Evolutionary conservation across 2,113 vertebrate species (phyloP).

Genomic region (Garra rufa): DNA sequence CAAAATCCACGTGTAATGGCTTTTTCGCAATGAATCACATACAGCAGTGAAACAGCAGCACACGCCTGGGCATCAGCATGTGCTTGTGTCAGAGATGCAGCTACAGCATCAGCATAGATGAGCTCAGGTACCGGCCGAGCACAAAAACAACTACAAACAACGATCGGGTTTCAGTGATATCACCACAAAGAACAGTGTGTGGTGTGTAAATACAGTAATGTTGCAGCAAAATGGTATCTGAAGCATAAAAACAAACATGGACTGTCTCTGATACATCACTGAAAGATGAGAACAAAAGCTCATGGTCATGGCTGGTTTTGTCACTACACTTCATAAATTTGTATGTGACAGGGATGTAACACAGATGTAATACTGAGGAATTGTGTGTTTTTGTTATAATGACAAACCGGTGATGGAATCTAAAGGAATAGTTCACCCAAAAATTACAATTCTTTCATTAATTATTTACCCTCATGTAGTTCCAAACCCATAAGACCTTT

Average conservation of each 20-base stretch:
- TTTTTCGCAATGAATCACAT: constrained; percentile 11
- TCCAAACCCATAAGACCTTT: too few species aligned
- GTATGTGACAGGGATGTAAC: background rate
- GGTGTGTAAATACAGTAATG: background rate
- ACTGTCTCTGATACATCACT: background rate
- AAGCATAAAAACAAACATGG: constrained; percentile 14
- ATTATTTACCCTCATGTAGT: too few species aligned
- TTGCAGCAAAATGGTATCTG: background rate
- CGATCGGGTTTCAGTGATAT: constrained; percentile 29
- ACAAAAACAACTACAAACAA: constrained; percentile 12
- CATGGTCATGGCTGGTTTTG: background rate
- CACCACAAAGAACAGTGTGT: constrained; percentile 1
- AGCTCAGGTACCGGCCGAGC: constrained; percentile 11
- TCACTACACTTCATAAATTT: background rate
- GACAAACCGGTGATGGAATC: too few species aligned
- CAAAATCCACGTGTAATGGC: constrained; percentile 6
- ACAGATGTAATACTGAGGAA: background rate
- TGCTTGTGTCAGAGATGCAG: constrained; percentile 6
- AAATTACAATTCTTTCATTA: too few species aligned
- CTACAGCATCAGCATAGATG: background rate
- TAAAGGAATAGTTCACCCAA: too few species aligned
- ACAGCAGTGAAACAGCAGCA: background rate
- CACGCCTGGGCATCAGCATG: background rate
- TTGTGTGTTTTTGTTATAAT: too few species aligned
- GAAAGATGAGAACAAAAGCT: background rate